Base-by-base conservation (phyloP, 2,888 invertebrate species). In the Phragmatobia fuliginosa region DNA sequence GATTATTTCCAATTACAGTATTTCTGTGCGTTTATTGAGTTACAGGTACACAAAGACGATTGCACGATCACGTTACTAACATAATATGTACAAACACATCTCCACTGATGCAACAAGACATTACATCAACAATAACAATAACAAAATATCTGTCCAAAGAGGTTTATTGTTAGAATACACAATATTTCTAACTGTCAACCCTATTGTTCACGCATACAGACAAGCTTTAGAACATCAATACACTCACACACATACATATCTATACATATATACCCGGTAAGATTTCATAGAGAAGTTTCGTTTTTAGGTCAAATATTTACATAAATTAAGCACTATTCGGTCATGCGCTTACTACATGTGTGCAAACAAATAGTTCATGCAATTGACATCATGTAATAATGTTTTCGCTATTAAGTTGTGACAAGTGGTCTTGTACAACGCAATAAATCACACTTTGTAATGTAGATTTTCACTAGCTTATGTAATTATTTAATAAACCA, bases 231-330 rank as follows among this genome's bases (percentile, higher is more conserved):
- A 14, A 56, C 52, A 28, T 56, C 52, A 56, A 14, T 28, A 56
- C 52, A 52, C 36, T 49, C 18, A 68, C 41, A 33, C 7, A 58
- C 62, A 71, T 33, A 31, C 45, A 45, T 36, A 58, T 45, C 25
- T 18, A 28, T 1, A 5, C 25, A 25, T 52, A 52, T 25, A 64
- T 21, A 56, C 38, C 18, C 28, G 36, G 56, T 65, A 14, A 2
- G 16, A 56, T 49, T 56, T 49, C 36, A 32, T 65, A 68, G 36
- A 63, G 56, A n/a, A 31, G 36, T 79, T 83, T 36, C 21, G 56
- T 56, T 80, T 83, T 78, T 81, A 71, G 83, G 85, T 85, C 85
- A 86, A 71, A 74, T 75, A 74, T 82, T 79, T 79, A 67, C 77
- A 83, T 83, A 75, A 68, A 71, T 77, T 60, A 77, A 63, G 72